Percentiles rank a stretch among this genome's conserved stretches.
Conservation (phyloP, 2,888 invertebrate species). For the Folsomia manolachei region DNA sequence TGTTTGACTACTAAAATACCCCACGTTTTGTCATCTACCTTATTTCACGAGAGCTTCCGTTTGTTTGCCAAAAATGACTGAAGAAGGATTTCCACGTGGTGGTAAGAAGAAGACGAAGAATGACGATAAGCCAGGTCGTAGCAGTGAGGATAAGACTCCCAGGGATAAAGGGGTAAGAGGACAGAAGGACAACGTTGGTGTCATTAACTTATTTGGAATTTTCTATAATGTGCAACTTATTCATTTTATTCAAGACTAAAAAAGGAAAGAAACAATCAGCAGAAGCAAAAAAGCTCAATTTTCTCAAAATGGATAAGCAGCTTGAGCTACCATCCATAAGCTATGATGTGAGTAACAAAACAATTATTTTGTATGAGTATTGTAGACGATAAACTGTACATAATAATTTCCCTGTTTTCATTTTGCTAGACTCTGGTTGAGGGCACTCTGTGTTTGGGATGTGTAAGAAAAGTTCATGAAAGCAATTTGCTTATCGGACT, state of each 20-base stretch:
- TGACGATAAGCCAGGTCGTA: not conserved
- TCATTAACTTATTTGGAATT: no score
- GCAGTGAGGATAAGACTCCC: not conserved
- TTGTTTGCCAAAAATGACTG: not conserved
- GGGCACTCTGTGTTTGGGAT: conserved; percentile 29
- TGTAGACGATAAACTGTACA: no score
- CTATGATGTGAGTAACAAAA: not conserved
- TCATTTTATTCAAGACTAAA: not conserved
- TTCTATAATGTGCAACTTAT: not conserved
- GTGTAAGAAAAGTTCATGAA: conserved; percentile 19
- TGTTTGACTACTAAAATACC: no score
- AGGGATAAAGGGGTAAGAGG: not conserved
- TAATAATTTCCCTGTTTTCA: no score
- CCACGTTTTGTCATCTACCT: no score
- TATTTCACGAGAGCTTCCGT: no score
- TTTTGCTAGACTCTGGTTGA: conserved; percentile 24
- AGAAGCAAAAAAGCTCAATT: not conserved
- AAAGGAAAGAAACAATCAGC: not conserved
- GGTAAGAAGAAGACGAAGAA: not conserved
- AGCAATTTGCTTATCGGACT: not conserved
- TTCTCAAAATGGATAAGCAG: not conserved
- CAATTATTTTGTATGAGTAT: not conserved
- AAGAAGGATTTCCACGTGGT: conserved; percentile 6
- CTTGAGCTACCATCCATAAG: not conserved
- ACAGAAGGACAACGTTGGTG: not conserved